phyloP scores from a whole-genome alignment of 2,888 invertebrate genomes.

The Myathropa florea region DNA sequence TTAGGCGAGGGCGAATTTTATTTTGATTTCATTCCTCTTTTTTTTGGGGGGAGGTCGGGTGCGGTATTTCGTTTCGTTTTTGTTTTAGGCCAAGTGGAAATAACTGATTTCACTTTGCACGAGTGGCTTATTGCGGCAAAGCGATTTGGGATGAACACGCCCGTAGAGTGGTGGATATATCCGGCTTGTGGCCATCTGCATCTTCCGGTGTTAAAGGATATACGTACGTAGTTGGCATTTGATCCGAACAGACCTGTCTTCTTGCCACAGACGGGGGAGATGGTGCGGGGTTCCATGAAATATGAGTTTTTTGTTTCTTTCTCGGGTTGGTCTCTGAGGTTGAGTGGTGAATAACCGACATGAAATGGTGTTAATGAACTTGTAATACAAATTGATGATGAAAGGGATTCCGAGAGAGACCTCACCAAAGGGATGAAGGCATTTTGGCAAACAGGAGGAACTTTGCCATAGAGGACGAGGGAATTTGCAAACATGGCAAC shows the following conservation, averaged over 20 bases:
- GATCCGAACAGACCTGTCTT: neutral
- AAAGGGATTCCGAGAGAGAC: neutral
- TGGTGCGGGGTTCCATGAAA: neutral
- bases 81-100: conserved; percentile 53
- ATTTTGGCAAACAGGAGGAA: too few relatives aligned
- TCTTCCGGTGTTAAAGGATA: neutral
- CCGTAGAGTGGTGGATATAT: neutral
- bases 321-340: neutral
- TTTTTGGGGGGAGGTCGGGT: neutral
- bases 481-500: too few relatives aligned
- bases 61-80: conserved; percentile 4
- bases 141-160: neutral
- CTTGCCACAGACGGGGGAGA: neutral
- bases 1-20: conserved; percentile 39
- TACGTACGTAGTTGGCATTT: neutral
- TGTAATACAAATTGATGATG: neutral
- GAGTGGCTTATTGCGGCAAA: conserved; percentile 21
- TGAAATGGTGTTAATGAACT: neutral
- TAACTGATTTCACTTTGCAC: conserved; percentile 40
- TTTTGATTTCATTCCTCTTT: conserved; percentile 42
- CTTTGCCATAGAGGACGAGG: too few relatives aligned
- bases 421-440: too few relatives aligned
- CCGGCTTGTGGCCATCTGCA: neutral
- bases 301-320: neutral
- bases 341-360: neutral